Evolutionary conservation across 2,888 invertebrate species (phyloP).

Genomic region (Notodonta dromedarius): DNA sequence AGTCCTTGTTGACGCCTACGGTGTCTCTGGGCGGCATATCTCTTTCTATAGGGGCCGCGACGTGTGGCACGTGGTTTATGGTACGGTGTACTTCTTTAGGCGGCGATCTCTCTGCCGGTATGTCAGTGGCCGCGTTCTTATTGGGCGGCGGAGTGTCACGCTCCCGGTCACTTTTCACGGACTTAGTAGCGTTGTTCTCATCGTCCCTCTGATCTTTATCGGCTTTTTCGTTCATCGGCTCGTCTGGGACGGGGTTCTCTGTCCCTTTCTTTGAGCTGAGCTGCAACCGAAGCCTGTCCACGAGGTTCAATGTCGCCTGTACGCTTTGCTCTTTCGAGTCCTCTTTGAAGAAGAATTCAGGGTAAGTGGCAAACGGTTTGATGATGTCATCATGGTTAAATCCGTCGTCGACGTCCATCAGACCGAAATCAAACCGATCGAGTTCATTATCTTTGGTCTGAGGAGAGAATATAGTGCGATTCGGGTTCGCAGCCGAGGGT

Average conservation of each 20-base stretch:
- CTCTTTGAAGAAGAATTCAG: constrained; percentile 88
- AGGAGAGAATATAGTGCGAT: constrained; percentile 89
- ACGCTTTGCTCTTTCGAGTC: constrained; percentile 92
- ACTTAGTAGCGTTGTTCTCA: constrained; percentile 43
- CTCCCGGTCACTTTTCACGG: constrained; percentile 54
- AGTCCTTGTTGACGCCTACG: constrained; percentile 44
- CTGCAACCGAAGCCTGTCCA: constrained; percentile 92
- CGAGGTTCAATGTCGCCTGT: constrained; percentile 92
- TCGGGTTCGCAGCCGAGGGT: constrained; percentile 75
- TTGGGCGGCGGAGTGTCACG: constrained; percentile 37
- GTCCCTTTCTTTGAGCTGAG: constrained; percentile 87
- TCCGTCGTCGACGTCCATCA: constrained; percentile 86
- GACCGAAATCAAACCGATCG: constrained; percentile 83
- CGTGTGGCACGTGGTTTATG: constrained; percentile 46
- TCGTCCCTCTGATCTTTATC: constrained; percentile 54
- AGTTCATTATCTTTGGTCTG: constrained; percentile 86
- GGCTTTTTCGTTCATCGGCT: constrained; percentile 46
- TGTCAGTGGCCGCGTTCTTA: constrained; percentile 39
- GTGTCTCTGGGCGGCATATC: constrained; percentile 42
- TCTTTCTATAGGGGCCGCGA: constrained; percentile 26
- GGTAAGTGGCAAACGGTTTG: constrained; percentile 87
- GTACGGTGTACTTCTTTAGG: constrained; percentile 42
- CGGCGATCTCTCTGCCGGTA: constrained; percentile 35
- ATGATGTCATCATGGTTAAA: constrained; percentile 87
- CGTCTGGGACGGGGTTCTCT: constrained; percentile 73